Conservation (phyloP, 2,797 vertebrate species). For the Anomalospiza imberbis region DNA sequence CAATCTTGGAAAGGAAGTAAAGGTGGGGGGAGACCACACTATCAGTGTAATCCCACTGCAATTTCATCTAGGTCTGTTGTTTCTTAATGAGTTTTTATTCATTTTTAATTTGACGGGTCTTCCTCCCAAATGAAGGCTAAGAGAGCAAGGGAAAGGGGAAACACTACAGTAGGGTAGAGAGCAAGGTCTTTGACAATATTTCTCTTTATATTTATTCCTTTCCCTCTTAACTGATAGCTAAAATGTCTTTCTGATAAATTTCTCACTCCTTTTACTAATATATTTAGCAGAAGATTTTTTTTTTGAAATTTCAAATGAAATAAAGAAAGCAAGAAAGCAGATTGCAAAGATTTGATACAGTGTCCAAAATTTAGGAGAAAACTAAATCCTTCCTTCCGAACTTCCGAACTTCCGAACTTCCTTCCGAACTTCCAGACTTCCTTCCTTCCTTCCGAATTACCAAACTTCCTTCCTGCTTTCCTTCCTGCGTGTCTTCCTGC, state of each 20-base stretch:
- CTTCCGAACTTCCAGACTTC: too few species aligned
- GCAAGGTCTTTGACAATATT: not conserved
- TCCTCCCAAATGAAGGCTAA: slow-evolving; percentile 13
- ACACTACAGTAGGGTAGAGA: not conserved
- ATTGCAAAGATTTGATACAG: not conserved
- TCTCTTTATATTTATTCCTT: not conserved
- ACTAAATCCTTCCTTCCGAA: not conserved
- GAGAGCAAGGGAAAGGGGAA: not conserved
- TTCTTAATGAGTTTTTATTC: slow-evolving; percentile 52
- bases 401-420: too few species aligned
- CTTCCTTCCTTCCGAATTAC: too few species aligned
- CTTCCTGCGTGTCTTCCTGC: too few species aligned
- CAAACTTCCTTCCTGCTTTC: too few species aligned
- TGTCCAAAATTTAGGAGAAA: not conserved
- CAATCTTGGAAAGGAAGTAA: not conserved
- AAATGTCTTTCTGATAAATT: not conserved
- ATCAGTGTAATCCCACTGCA: slow-evolving; percentile 5
- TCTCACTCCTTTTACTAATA: not conserved
- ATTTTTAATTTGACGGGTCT: slow-evolving; percentile 28
- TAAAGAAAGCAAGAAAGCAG: not conserved
- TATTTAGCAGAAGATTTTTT: not conserved
- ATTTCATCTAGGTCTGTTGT: slow-evolving; percentile 30
- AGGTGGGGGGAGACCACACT: not conserved
- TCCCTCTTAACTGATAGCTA: not conserved
- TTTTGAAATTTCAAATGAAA: not conserved